These are phyloP conservation scores for Xanthia togata DNA, from an alignment of 2,888 invertebrate species.

Conservation along the genomic window DNA sequence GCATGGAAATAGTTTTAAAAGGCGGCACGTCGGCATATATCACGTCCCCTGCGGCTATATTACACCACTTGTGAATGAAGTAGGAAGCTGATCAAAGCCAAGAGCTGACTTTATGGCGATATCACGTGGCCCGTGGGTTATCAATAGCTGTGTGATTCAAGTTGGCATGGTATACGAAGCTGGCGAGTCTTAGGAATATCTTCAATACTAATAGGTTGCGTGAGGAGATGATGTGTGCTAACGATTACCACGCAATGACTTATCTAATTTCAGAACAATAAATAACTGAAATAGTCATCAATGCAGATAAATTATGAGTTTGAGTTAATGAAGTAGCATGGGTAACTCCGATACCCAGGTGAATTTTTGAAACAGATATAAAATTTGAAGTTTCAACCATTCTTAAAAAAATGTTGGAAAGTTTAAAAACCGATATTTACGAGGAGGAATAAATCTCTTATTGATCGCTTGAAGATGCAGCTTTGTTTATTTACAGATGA, in stretches of 20 bases:
- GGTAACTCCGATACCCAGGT: neutral
- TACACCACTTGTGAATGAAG: constrained; percentile 47
- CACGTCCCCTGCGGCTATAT: constrained; percentile 50
- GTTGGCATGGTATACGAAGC: neutral
- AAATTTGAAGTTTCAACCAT: neutral
- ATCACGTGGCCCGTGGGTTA: constrained; percentile 12
- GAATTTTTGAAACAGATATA: neutral
- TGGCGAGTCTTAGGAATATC: neutral
- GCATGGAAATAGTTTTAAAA: constrained; percentile 66
- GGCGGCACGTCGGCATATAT: constrained; percentile 52
- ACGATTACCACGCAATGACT: constrained; percentile 8
- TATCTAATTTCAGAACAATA: neutral
- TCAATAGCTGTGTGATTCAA: constrained; percentile 31
- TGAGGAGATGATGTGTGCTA: neutral
- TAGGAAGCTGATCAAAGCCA: constrained; percentile 55
- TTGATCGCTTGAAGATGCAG: neutral
- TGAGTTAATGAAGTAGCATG: neutral
- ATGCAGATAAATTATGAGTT: neutral
- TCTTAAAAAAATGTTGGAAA: neutral
- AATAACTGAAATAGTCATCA: neutral
- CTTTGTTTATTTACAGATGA: constrained; percentile 24
- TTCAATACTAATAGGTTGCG: neutral
- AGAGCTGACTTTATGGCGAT: constrained; percentile 24
- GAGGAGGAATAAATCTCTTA: constrained; percentile 13
- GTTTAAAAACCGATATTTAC: constrained; percentile 1